Conservation (phyloP, 1,140 invertebrate species). For the Pissodes strobi region DNA sequence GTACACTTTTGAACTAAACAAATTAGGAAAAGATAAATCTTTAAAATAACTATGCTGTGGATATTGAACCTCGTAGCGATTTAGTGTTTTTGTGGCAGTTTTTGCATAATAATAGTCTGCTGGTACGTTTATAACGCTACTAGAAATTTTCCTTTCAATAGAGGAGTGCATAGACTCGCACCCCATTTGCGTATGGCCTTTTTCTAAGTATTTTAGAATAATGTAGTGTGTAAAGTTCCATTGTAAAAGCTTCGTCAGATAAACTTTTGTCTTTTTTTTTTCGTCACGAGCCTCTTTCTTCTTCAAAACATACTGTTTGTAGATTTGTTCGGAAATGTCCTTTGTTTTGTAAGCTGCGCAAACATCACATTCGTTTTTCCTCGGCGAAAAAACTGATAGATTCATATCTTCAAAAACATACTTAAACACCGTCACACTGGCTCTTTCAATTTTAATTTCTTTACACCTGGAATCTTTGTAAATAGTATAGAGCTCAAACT, state of each 20-base stretch:
- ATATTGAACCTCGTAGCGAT: conserved; percentile 25
- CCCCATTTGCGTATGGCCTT: too few species aligned
- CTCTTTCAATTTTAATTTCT: conserved; percentile 19
- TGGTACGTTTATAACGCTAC: conserved; percentile 24
- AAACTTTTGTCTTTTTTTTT: conserved; percentile 36
- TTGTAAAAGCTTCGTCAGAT: conserved; percentile 14
- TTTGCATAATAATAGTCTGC: conserved; percentile 16
- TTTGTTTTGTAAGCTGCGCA: conserved; percentile 34
- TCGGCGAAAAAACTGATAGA: conserved; percentile 29
- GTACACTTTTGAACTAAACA: conserved; percentile 13
- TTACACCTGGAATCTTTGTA: conserved; percentile 39
- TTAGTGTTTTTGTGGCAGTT: conserved; percentile 4
- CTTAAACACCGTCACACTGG: neutral
- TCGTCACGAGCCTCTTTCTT: conserved; percentile 35
- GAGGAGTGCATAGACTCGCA: conserved; percentile 13
- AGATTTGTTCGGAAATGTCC: conserved; percentile 25
- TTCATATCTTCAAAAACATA: conserved; percentile 30
- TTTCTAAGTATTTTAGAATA: too few species aligned
- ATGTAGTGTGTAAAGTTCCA: conserved; percentile 29
- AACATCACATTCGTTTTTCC: conserved; percentile 29
- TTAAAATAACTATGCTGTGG: conserved; percentile 15
- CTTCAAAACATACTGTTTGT: conserved; percentile 15
- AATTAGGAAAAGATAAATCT: conserved; percentile 23
- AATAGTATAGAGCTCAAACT: conserved; percentile 41
- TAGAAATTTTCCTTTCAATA: conserved; percentile 18